Conservation (phyloP, 2,888 invertebrate species). For the Amorpha juglandis region DNA sequence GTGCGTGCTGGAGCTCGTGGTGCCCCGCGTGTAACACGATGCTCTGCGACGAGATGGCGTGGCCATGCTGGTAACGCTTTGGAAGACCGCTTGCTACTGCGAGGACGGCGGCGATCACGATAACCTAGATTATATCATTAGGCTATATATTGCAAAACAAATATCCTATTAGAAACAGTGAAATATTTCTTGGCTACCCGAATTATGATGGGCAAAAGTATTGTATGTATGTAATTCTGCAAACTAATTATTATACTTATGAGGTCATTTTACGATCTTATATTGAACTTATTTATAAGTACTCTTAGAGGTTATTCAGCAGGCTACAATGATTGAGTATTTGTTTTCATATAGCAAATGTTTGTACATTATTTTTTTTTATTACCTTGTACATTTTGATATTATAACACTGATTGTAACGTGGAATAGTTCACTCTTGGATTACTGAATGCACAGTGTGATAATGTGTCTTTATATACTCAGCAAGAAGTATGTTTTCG, state of each 20-base stretch:
- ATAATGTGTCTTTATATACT: slow-evolving; percentile 7
- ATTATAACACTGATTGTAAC: neutral
- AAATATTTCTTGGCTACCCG: too few species aligned
- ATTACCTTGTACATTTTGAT: neutral
- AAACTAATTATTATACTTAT: too few species aligned
- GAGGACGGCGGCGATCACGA: slow-evolving; percentile 30
- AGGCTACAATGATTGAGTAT: too few species aligned
- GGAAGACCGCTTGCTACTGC: slow-evolving; percentile 38
- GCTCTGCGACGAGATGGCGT: slow-evolving; percentile 50
- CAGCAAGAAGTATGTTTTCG: neutral
- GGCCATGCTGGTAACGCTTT: slow-evolving; percentile 37
- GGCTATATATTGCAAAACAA: too few species aligned
- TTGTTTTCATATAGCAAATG: too few species aligned
- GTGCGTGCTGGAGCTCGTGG: slow-evolving; percentile 36
- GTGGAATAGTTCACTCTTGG: neutral
- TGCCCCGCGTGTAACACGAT: slow-evolving; percentile 54
- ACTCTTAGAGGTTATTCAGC: too few species aligned
- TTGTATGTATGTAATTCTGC: too few species aligned
- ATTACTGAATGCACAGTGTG: neutral
- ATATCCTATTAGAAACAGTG: too few species aligned
- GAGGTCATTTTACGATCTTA: too few species aligned
- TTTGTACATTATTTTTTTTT: neutral
- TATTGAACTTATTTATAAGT: too few species aligned
- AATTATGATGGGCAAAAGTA: too few species aligned
- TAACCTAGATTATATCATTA: neutral